Conservation (phyloP, 2,888 invertebrate species). For the Perithous albicinctus region DNA sequence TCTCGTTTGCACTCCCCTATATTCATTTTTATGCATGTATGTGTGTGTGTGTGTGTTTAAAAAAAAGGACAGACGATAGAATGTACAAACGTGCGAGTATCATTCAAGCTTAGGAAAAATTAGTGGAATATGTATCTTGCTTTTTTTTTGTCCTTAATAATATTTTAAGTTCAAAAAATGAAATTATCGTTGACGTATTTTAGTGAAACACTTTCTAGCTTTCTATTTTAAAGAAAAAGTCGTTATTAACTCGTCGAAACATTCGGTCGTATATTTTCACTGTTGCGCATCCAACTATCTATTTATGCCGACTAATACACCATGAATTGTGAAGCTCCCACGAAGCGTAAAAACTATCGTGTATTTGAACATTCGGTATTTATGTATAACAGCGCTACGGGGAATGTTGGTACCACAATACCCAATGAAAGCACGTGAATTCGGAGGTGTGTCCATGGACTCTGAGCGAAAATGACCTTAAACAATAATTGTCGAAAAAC, state of each 20-base stretch:
- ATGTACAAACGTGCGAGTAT: slow-evolving; percentile 26
- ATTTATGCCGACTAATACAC: slow-evolving; percentile 10
- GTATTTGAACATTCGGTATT: slow-evolving; percentile 63
- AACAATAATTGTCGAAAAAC: slow-evolving; percentile 19
- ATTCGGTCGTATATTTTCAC: not conserved
- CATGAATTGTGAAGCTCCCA: slow-evolving; percentile 40
- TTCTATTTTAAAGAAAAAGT: not conserved
- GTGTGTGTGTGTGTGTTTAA: slow-evolving; percentile 26
- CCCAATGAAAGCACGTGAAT: slow-evolving; percentile 49
- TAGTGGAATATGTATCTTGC: not conserved
- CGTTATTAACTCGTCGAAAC: not conserved
- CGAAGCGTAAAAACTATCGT: slow-evolving; percentile 54
- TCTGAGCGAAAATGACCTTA: slow-evolving; percentile 46
- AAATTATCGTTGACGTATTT: too few species aligned
- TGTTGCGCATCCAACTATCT: not conserved
- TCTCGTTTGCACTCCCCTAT: slow-evolving; percentile 30
- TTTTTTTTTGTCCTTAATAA: not conserved
- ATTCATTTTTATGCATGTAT: slow-evolving; percentile 60
- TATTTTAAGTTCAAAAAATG: too few species aligned
- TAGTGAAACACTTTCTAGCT: too few species aligned
- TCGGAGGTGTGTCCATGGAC: slow-evolving; percentile 53
- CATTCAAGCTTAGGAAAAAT: not conserved
- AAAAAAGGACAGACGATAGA: slow-evolving; percentile 7
- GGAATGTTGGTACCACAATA: slow-evolving; percentile 7
- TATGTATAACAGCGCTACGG: slow-evolving; percentile 35